Percentiles rank a stretch among this genome's conserved stretches.
Conservation (phyloP, 2,113 vertebrate species). For the Gavia stellata region DNA sequence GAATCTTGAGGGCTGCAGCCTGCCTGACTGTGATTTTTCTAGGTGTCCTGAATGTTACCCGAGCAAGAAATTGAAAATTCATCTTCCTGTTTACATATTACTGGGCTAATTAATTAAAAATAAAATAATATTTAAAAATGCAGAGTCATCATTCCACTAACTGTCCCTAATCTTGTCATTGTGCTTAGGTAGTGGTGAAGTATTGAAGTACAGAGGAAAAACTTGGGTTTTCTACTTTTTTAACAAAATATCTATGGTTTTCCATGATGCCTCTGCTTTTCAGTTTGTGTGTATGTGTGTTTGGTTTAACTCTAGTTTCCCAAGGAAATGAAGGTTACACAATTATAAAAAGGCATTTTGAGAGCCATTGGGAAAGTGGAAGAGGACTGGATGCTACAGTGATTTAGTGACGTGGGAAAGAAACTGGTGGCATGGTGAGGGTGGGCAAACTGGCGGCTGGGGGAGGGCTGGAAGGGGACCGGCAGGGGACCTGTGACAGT, state of each 20-base stretch:
- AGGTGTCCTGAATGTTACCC: background rate
- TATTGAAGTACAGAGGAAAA: background rate
- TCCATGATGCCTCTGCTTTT: background rate
- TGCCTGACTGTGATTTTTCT: background rate
- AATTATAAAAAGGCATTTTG: background rate
- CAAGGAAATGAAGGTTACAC: background rate
- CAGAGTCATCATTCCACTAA: background rate
- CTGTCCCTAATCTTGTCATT: background rate
- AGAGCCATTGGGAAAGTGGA: background rate
- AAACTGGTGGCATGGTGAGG: background rate
- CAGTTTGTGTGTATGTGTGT: background rate
- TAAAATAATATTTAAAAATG: background rate
- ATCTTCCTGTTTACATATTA: background rate
- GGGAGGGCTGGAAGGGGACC: background rate
- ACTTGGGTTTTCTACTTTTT: background rate
- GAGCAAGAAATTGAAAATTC: background rate
- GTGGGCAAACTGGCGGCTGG: background rate
- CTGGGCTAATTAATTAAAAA: background rate
- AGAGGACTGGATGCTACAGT: background rate
- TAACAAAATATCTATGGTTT: background rate
- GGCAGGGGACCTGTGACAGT: background rate
- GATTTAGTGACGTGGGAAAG: background rate
- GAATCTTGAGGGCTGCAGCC: background rate
- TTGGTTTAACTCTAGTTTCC: background rate
- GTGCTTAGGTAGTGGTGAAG: background rate